These are phyloP conservation scores for Laspeyria flexula DNA, from an alignment of 2,888 invertebrate genomes.

Conservation along the genomic window DNA sequence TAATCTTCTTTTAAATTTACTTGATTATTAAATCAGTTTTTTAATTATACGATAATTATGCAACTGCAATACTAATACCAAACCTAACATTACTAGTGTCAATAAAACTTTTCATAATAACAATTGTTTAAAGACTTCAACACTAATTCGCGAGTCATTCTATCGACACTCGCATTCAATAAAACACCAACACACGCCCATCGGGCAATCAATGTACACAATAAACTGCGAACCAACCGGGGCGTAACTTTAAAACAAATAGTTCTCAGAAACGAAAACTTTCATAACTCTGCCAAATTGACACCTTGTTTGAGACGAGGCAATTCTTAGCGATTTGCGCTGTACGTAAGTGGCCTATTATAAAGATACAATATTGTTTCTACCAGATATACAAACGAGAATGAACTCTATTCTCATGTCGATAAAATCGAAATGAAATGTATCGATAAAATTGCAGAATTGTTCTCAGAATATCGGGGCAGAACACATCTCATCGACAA, in stretches of 20 bases:
- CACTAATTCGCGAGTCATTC: constrained; percentile 40
- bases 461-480: constrained; percentile 71
- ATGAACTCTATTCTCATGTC: constrained; percentile 14
- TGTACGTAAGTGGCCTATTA: constrained; percentile 83
- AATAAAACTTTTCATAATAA: neutral
- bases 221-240: constrained; percentile 62
- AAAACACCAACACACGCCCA: constrained; percentile 65
- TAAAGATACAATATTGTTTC: constrained; percentile 59
- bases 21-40: too few relatives aligned
- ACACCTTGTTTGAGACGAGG: constrained; percentile 82
- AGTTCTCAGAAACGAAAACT: constrained; percentile 79
- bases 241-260: constrained; percentile 81
- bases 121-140: constrained; percentile 8
- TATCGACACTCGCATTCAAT: constrained; percentile 53
- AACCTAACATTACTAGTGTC: too few relatives aligned
- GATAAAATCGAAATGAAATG: constrained; percentile 30
- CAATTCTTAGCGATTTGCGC: constrained; percentile 83
- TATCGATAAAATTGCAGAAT: constrained; percentile 48
- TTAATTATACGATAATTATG: too few relatives aligned
- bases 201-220: constrained; percentile 72
- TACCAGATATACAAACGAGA: constrained; percentile 24
- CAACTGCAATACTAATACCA: too few relatives aligned
- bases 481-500: constrained; percentile 79
- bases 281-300: constrained; percentile 85
- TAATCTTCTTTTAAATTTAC: too few relatives aligned